Conservation (phyloP, 2,113 vertebrate species). For the Pelobates fuscus region DNA sequence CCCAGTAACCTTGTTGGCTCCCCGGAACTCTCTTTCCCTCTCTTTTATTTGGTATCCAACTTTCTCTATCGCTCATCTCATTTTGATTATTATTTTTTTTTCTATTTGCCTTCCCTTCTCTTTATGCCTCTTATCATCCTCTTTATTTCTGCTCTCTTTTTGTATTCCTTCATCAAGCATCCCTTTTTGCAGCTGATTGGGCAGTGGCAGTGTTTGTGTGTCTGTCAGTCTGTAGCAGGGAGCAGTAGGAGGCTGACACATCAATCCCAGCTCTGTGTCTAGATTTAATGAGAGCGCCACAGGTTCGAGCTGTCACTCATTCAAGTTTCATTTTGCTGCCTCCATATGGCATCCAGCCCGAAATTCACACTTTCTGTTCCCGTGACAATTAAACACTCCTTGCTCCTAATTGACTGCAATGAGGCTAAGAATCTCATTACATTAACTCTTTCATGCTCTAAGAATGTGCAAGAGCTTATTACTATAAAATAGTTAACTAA, state of each 20-base stretch:
- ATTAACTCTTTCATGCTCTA: constrained; percentile 45
- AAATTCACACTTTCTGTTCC: constrained; percentile 61
- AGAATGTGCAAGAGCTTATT: neutral
- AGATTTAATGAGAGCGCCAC: constrained; percentile 68
- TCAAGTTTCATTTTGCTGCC: constrained; percentile 63
- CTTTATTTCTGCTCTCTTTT: neutral
- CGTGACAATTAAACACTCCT: constrained; percentile 65
- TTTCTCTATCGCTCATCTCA: neutral
- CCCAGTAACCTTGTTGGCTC: neutral
- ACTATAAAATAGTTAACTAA: neutral
- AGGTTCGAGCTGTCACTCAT: constrained; percentile 68
- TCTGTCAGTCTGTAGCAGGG: constrained; percentile 54
- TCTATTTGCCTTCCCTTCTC: neutral
- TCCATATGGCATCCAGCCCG: constrained; percentile 67
- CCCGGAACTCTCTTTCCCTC: too few relatives aligned
- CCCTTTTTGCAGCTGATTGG: constrained; percentile 34
- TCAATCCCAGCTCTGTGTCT: constrained; percentile 67
- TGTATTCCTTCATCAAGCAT: neutral
- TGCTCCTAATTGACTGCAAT: constrained; percentile 58
- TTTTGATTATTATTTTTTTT: neutral
- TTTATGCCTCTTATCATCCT: neutral
- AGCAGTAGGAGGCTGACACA: constrained; percentile 69
- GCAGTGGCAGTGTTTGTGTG: constrained; percentile 49
- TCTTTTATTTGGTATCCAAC: neutral
- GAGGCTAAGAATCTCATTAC: constrained; percentile 64